Conservation (phyloP, 2,888 invertebrate species). For the Drosophila greeni region DNA sequence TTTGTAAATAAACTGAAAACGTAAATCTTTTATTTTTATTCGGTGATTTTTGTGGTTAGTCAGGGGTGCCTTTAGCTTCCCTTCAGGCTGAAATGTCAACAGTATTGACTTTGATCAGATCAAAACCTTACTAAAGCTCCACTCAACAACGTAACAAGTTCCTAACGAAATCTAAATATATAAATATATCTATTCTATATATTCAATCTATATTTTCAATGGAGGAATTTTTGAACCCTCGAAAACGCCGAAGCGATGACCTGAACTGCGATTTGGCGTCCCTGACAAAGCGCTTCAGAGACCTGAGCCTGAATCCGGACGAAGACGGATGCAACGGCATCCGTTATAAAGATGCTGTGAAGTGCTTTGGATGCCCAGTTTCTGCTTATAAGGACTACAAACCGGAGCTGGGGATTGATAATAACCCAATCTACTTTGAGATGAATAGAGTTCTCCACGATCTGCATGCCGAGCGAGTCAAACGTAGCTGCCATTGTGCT, state of each 20-base stretch:
- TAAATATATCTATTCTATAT: background rate
- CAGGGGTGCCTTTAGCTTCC: background rate
- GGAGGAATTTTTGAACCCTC: background rate
- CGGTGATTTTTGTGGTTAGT: background rate
- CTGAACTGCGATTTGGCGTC: background rate
- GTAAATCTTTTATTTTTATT: background rate
- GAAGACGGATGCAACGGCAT: background rate
- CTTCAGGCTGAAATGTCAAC: background rate
- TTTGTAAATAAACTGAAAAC: conserved; percentile 50
- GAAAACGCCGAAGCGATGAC: conserved; percentile 3
- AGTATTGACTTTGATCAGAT: background rate
- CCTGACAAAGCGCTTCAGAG: background rate
- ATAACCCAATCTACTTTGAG: background rate
- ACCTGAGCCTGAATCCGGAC: background rate
- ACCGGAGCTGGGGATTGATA: background rate
- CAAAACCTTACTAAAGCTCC: background rate
- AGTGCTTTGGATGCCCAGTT: background rate
- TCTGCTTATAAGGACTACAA: background rate
- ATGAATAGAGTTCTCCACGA: background rate
- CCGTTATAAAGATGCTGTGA: background rate
- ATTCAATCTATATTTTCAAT: background rate
- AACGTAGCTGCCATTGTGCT: background rate
- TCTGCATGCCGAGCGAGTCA: conserved; percentile 1
- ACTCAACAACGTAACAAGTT: background rate
- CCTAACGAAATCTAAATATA: background rate